These are phyloP conservation scores for Sphinx pinastri DNA, from an alignment of 2,888 invertebrate species.

Conservation along the genomic window DNA sequence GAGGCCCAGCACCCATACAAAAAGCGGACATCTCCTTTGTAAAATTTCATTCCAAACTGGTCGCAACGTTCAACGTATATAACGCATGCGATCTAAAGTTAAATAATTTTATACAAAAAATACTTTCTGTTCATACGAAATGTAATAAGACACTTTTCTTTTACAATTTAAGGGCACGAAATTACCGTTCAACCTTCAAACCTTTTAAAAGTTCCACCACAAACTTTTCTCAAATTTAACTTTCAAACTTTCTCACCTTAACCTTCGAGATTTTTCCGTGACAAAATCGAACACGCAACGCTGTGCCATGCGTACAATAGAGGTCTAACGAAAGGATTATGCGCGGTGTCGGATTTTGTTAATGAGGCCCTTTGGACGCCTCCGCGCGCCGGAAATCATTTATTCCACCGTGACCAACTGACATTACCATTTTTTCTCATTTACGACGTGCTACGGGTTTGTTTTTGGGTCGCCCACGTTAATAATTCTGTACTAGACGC, in stretches of 20 bases:
- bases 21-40: no score
- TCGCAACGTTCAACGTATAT: no score
- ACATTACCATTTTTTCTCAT: constrained; percentile 65
- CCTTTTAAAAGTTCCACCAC: not conserved
- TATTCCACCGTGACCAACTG: constrained; percentile 72
- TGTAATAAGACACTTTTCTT: no score
- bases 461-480: constrained; percentile 60
- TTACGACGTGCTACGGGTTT: constrained; percentile 55
- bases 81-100: no score
- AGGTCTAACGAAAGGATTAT: constrained; percentile 81
- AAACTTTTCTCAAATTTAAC: not conserved
- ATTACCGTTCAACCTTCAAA: not conserved
- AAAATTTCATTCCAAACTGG: no score
- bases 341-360: constrained; percentile 71
- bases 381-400: constrained; percentile 72
- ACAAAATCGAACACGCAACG: constrained; percentile 6
- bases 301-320: constrained; percentile 55
- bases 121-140: no score
- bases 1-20: no score
- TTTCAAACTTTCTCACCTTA: not conserved
- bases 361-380: constrained; percentile 74
- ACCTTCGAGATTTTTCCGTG: not conserved
- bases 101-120: no score
- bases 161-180: no score
- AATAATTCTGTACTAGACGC: not conserved